Conservation (phyloP, 2,888 invertebrate species). For the Dorcus hopei region DNA sequence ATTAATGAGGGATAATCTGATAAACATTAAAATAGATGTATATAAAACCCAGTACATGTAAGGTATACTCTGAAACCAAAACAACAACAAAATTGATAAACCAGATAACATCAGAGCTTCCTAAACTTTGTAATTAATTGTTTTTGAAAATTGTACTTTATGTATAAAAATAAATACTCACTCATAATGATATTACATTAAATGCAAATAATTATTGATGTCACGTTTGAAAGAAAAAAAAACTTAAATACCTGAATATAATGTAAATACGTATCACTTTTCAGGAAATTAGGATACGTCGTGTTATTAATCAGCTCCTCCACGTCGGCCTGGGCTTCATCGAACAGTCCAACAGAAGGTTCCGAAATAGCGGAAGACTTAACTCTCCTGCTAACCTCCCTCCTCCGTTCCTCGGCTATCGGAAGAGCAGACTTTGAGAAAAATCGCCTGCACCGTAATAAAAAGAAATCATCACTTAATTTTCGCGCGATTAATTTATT, state of each 20-base stretch:
- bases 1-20: too few relatives aligned
- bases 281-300: conserved; percentile 89
- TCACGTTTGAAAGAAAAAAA: too few relatives aligned
- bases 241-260: conserved; percentile 63
- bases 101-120: too few relatives aligned
- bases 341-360: conserved; percentile 69
- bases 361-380: conserved; percentile 64
- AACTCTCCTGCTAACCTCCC: conserved; percentile 71
- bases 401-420: conserved; percentile 77
- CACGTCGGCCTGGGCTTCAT: conserved; percentile 65
- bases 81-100: too few relatives aligned
- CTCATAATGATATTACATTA: too few relatives aligned
- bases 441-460: conserved; percentile 53
- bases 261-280: conserved; percentile 87
- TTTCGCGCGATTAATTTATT: not conserved
- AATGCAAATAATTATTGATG: too few relatives aligned
- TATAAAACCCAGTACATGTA: too few relatives aligned
- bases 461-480: not conserved
- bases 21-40: too few relatives aligned
- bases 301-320: conserved; percentile 82
- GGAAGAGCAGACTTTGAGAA: conserved; percentile 78
- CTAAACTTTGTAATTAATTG: too few relatives aligned
- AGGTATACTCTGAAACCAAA: too few relatives aligned
- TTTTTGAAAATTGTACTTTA: too few relatives aligned
- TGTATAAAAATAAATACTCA: too few relatives aligned